These are phyloP conservation scores for Halocaridina rubra DNA, from an alignment of 2,888 invertebrate genomes.

Conservation along the genomic window DNA sequence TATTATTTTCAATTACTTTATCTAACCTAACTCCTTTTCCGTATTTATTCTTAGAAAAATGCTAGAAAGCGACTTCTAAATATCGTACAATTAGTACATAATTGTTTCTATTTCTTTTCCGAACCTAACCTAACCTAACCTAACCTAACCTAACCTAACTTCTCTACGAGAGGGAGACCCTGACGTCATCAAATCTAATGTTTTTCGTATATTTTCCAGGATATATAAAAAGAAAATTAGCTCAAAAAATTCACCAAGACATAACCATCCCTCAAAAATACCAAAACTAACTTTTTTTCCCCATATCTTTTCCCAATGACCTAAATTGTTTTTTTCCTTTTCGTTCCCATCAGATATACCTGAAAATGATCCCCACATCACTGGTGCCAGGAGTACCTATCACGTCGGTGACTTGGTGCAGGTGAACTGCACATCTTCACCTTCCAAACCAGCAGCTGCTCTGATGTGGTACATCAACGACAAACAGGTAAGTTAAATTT, in stretches of 20 bases:
- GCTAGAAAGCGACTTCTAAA: no score
- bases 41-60: no score
- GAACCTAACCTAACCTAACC: no score
- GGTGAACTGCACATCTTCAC: conserved; percentile 44
- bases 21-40: no score
- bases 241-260: background rate
- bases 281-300: background rate
- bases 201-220: background rate
- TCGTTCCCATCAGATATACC: conserved; percentile 22
- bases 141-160: no score
- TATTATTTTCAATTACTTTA: no score
- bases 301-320: background rate
- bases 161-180: no score
- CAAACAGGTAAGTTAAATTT: conserved; percentile 43
- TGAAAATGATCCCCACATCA: conserved; percentile 14
- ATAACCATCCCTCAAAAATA: background rate
- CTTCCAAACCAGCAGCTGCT: conserved; percentile 40
- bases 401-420: conserved; percentile 39
- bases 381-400: conserved; percentile 21
- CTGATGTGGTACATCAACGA: conserved; percentile 54
- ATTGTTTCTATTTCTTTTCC: no score
- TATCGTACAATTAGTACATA: no score
- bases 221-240: background rate
- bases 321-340: no score
- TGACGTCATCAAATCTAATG: no score